Evolutionary conservation across 2,797 vertebrate genomes (phyloP).

Genomic region (Acanthornis magna): DNA sequence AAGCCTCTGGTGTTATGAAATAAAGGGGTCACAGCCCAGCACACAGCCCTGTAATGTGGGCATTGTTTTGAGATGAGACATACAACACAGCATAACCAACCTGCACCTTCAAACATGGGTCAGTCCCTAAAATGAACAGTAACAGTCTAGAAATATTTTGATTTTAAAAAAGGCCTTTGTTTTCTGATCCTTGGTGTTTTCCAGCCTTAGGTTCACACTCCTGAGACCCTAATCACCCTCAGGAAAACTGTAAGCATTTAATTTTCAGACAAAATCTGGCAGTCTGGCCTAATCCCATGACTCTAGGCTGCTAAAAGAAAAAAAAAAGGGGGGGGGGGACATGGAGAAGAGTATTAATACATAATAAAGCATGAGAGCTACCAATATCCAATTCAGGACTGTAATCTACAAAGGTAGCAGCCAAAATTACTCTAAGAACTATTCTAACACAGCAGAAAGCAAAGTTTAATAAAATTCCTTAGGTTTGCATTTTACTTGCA

Average conservation of each 20-base stretch:
- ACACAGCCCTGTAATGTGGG: background rate
- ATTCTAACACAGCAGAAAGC: background rate
- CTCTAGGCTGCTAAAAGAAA: background rate
- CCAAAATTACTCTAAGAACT: background rate
- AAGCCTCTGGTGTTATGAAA: background rate
- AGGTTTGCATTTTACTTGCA: background rate
- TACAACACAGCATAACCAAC: background rate
- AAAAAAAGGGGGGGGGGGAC: fast-evolving
- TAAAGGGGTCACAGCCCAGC: background rate
- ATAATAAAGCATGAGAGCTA: background rate
- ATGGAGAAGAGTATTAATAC: background rate
- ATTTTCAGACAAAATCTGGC: background rate
- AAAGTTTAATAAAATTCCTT: background rate
- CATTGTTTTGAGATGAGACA: background rate
- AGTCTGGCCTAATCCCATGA: background rate
- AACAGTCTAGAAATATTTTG: background rate
- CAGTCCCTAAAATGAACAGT: background rate
- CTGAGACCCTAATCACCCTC: background rate
- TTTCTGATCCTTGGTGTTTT: background rate
- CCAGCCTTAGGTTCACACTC: background rate
- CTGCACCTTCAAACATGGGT: background rate
- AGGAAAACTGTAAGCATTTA: background rate
- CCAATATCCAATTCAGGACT: background rate
- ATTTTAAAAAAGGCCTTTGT: background rate
- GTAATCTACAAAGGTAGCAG: background rate